phyloP scores from a whole-genome alignment of 2,113 vertebrate genomes.

The Lampris megalopsis region DNA sequence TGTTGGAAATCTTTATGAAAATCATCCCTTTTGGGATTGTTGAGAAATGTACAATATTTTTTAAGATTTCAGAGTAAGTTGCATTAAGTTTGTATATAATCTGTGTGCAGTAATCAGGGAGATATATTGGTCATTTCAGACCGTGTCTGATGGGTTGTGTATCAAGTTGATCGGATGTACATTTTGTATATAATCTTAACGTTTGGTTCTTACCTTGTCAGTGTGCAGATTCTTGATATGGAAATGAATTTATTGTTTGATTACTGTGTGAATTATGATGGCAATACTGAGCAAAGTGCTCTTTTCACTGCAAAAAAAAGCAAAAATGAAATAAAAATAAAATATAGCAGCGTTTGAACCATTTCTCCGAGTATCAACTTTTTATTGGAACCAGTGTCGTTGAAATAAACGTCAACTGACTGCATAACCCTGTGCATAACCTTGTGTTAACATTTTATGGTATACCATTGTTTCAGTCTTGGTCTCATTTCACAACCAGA shows the following conservation, averaged over 20 bases:
- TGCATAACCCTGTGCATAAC: constrained; percentile 70
- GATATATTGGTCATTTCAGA: constrained; percentile 75
- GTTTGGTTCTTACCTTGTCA: constrained; percentile 57
- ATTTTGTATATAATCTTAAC: constrained; percentile 69
- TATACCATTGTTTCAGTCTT: constrained; percentile 57
- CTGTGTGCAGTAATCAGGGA: constrained; percentile 73
- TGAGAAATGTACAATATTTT: constrained; percentile 66
- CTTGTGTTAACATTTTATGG: constrained; percentile 79
- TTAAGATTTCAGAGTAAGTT: constrained; percentile 67
- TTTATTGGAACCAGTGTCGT: constrained; percentile 71
- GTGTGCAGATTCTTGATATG: constrained; percentile 69
- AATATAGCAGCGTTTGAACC: constrained; percentile 47
- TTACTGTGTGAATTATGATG: constrained; percentile 61
- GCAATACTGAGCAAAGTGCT: constrained; percentile 53
- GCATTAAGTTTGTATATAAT: constrained; percentile 67
- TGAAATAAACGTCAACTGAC: constrained; percentile 67
- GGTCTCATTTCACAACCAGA: constrained; percentile 32
- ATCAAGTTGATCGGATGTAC: constrained; percentile 60
- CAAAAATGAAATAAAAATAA: too few relatives aligned
- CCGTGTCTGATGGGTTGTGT: constrained; percentile 59
- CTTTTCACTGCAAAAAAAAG: constrained; percentile 43
- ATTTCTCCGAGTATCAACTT: constrained; percentile 59
- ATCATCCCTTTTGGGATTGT: constrained; percentile 69
- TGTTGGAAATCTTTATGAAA: constrained; percentile 66
- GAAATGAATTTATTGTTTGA: constrained; percentile 64